Conservation (phyloP, 2,797 vertebrate species). For the Syngnathus acus region DNA sequence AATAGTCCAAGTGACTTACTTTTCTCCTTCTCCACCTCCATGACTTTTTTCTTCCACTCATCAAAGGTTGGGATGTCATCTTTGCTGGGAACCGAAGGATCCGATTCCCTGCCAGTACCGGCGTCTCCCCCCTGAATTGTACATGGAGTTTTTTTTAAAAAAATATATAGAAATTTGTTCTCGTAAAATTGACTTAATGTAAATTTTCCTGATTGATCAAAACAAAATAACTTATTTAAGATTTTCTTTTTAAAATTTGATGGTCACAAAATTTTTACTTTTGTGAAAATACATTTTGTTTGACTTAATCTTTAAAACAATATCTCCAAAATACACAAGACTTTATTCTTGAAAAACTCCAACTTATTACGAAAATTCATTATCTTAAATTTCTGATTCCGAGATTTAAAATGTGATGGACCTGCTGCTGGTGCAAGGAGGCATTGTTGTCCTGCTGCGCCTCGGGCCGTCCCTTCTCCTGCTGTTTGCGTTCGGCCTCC, state of each 20-base stretch:
- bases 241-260: no score
- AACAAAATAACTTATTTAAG: no score
- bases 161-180: not conserved
- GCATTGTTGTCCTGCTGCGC: constrained; percentile 40
- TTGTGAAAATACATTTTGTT: no score
- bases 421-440: constrained; percentile 43
- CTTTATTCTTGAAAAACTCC: no score
- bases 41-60: constrained; percentile 98
- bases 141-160: constrained; percentile 6
- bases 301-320: no score
- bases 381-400: no score
- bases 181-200: not conserved
- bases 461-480: constrained; percentile 34
- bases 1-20: constrained; percentile 64
- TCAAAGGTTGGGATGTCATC: constrained; percentile 96
- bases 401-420: constrained; percentile 12
- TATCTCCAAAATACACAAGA: no score
- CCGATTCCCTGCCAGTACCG: constrained; percentile 68
- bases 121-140: constrained; percentile 64
- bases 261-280: no score
- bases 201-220: no score
- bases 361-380: no score
- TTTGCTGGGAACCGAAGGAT: constrained; percentile 75
- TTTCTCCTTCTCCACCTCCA: constrained; percentile 99
- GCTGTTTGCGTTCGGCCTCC: constrained; percentile 11